Base-by-base conservation (phyloP, 2,797 vertebrate genomes). In the Austrolebias charrua region DNA sequence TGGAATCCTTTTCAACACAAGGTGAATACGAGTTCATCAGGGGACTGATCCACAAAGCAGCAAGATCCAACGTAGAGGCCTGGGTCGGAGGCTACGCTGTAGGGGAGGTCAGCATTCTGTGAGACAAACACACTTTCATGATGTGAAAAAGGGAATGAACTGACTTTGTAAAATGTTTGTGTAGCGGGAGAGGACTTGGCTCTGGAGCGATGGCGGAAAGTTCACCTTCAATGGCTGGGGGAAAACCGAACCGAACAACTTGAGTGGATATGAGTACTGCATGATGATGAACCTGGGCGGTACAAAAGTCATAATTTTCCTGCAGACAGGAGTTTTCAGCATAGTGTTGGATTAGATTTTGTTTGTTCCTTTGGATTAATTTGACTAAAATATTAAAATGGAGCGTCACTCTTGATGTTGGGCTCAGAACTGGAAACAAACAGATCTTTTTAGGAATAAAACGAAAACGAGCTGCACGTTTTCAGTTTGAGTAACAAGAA, bases 31-130 rank as follows among this genome's bases (percentile, higher is more conserved):
- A 16, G 7, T 56, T 65, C 46, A 18, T 56, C 45, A 64, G 45
- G 29, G 0, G 15, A 2, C 52, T 64, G 20, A 29, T 0, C 46
- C 0, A 0, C n/a, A 64, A 1, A 48, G 7, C 33, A 47, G 7
- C 31, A 15, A 33, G 33, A 38, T 18, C 0, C 0, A 0, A 64
- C 28, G 0, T 0, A 3, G 0, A 0, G 7, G 8, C 31, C 6
- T 64, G 62, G 62, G 61, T 64, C 48, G 62, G 62, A 64, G 62
- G 62, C 43, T 5, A 40, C 2, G 46, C 42, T 31, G 20, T 0
- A 14, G 0, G 28, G 11, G 14, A 0, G 7, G 61, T 63, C 29
- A 48, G 31, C 16, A n/a, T 18, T 63, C 35, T 15, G 16, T 19
- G 5, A 53, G 18, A 35, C 11, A 18, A 9, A 46, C 9, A 18